phyloP scores from a whole-genome alignment of 2,113 vertebrate genomes.

The Cyrtonyx montezumae region DNA sequence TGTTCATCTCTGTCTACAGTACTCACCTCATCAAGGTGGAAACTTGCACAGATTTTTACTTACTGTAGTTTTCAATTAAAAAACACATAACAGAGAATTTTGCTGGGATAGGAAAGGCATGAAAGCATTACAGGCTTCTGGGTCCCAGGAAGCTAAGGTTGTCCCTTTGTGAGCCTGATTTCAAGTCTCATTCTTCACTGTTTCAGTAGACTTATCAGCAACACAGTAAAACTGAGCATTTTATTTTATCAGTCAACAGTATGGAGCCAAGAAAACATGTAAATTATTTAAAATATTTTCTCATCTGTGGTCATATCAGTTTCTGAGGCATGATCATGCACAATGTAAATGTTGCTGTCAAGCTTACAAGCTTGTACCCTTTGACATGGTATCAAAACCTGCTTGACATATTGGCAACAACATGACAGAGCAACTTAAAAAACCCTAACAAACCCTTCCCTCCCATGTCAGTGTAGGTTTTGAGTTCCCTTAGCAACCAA shows the following conservation, averaged over 20 bases:
- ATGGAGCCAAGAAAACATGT: not conserved
- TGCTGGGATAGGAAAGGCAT: not conserved
- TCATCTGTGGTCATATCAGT: not conserved
- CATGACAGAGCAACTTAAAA: not conserved
- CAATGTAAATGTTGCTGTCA: not conserved
- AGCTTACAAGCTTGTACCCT: not conserved
- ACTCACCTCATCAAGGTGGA: not conserved
- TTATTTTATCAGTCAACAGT: not conserved
- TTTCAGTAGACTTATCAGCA: not conserved
- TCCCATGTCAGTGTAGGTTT: not conserved
- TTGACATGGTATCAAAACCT: not conserved
- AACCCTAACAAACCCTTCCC: not conserved
- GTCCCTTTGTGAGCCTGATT: not conserved
- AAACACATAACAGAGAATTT: not conserved
- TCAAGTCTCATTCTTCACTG: not conserved
- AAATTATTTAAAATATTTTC: not conserved
- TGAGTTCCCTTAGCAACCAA: not conserved
- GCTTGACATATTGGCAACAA: not conserved
- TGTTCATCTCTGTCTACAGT: not conserved
- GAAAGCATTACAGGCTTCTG: not conserved
- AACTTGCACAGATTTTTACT: not conserved
- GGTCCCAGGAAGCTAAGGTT: not conserved
- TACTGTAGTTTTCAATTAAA: not conserved
- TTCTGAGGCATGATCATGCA: not conserved
- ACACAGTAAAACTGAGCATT: not conserved